phyloP scores from a whole-genome alignment of 2,797 vertebrate genomes.

The Basileuterus tristriatus region DNA sequence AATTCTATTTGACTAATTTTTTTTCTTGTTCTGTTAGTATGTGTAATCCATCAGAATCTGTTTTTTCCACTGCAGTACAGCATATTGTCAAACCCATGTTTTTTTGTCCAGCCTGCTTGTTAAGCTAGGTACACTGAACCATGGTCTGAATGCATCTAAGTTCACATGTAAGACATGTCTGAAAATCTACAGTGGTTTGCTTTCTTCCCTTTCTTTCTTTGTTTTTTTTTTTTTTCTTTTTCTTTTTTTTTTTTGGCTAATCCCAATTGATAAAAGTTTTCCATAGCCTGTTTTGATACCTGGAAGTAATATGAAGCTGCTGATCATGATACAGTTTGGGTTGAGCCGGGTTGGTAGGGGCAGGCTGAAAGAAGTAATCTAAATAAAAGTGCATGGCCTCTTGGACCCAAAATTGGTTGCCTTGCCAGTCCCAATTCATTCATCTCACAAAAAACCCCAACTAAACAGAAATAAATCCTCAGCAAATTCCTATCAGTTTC shows the following conservation, averaged over 20 bases:
- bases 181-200: neutral
- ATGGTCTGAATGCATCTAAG: neutral
- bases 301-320: neutral
- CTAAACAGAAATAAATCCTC: neutral
- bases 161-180: neutral
- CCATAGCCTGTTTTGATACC: neutral
- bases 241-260: neutral
- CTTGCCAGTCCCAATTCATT: neutral
- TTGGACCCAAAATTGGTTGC: neutral
- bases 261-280: neutral
- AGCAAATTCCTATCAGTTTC: slow-evolving; percentile 48
- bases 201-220: neutral
- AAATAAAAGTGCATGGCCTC: slow-evolving; percentile 29
- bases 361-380: slow-evolving; percentile 8
- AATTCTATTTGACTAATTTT: neutral
- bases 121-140: neutral
- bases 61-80: neutral
- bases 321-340: neutral
- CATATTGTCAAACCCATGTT: accelerated
- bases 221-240: neutral
- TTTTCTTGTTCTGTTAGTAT: neutral
- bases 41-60: neutral
- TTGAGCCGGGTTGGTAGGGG: neutral
- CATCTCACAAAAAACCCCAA: neutral
- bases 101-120: neutral